Evolutionary conservation across 1,140 invertebrate genomes (phyloP).

Genomic region (Drosophila melanica): DNA sequence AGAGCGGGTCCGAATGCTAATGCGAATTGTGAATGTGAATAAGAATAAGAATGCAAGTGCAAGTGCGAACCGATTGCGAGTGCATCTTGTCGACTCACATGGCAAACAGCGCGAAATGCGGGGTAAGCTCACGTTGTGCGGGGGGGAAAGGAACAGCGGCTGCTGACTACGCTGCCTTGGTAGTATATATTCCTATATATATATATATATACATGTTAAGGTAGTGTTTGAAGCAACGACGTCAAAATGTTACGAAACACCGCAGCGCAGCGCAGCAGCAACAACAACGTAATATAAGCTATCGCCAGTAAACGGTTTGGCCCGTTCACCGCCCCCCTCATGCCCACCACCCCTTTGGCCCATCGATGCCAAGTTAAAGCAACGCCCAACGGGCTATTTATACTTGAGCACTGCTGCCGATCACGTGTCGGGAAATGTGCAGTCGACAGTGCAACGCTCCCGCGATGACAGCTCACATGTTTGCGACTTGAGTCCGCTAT

Average conservation of each 20-base stretch:
- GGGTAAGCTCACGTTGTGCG: constrained; percentile 3
- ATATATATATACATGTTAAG: background rate
- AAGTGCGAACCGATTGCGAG: background rate
- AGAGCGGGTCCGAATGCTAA: too few relatives aligned
- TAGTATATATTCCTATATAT: background rate
- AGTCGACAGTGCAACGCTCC: constrained; percentile 72
- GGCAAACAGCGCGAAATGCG: constrained; percentile 1
- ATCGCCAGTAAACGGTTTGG: constrained; percentile 17
- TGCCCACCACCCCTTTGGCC: background rate
- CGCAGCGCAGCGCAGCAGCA: constrained; percentile 38
- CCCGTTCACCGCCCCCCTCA: background rate
- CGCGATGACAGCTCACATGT: constrained; percentile 69
- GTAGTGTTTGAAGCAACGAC: constrained; percentile 3
- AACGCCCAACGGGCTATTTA: constrained; percentile 61
- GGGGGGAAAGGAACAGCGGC: background rate
- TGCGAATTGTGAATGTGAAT: background rate
- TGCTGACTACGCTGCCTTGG: constrained; percentile 15
- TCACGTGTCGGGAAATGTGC: constrained; percentile 75
- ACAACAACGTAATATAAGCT: constrained; percentile 54
- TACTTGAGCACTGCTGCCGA: constrained; percentile 46
- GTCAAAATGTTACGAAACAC: constrained; percentile 70
- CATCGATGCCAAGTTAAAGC: constrained; percentile 47
- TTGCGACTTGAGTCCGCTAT: constrained; percentile 69
- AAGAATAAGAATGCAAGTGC: constrained; percentile 16
- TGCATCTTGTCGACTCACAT: constrained; percentile 4